These are phyloP conservation scores for Cheilosia urbana DNA, from an alignment of 2,888 invertebrate species.

Conservation along the genomic window DNA sequence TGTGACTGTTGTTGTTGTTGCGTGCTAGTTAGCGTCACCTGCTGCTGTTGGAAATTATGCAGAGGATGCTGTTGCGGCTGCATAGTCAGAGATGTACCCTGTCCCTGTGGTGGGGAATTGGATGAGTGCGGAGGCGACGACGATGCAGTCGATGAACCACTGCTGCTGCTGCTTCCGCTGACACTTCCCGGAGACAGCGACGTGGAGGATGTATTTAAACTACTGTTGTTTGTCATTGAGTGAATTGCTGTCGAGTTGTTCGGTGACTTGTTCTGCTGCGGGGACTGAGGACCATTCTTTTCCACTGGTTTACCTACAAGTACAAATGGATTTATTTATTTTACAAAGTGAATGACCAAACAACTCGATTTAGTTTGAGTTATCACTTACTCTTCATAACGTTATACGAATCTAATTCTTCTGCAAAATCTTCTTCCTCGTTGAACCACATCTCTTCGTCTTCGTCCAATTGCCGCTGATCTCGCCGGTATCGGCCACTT, in stretches of 20 bases:
- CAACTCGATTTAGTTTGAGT: background rate
- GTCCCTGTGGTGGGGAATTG: constrained; percentile 74
- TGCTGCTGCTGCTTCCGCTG: constrained; percentile 78
- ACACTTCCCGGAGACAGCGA: constrained; percentile 79
- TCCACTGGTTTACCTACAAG: constrained; percentile 76
- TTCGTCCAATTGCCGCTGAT: constrained; percentile 96
- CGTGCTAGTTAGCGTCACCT: constrained; percentile 81
- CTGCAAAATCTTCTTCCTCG: constrained; percentile 96
- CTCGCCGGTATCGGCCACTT: constrained; percentile 91
- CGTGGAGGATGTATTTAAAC: constrained; percentile 80
- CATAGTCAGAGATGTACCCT: constrained; percentile 79
- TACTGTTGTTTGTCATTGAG: constrained; percentile 79
- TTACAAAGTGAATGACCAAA: too few species aligned
- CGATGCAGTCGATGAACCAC: constrained; percentile 76
- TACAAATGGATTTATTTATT: constrained; percentile 47
- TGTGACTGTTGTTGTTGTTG: constrained; percentile 76
- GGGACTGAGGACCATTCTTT: constrained; percentile 83
- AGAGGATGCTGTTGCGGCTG: constrained; percentile 81
- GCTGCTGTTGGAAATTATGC: constrained; percentile 82
- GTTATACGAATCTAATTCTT: constrained; percentile 85
- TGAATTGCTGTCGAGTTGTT: constrained; percentile 78
- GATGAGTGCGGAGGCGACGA: constrained; percentile 73
- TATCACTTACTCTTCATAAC: constrained; percentile 83
- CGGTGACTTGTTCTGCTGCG: constrained; percentile 80
- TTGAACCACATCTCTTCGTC: constrained; percentile 99